Evolutionary conservation across 1,140 invertebrate genomes (phyloP), one percentile per base, ranked within the genome.

Genomic region (Hypothenemus hampei): DNA sequence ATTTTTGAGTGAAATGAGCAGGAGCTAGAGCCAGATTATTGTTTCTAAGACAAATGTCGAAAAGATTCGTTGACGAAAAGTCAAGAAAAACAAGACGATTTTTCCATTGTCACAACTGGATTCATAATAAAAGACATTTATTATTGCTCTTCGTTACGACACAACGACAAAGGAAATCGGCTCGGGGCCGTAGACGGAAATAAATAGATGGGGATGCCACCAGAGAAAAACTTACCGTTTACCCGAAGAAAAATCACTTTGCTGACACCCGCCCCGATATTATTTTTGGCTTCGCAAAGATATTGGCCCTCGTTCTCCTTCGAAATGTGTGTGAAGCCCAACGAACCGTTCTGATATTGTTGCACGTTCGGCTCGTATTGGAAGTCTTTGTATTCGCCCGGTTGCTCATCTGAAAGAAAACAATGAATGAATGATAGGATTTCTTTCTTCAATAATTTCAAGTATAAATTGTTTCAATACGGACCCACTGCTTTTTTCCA

Each of bases 271-370:
- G 87, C 82, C 3, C 91, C 91, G 57, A 96, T 90, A 41, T 85
- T 87, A 68, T 97, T 97, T 61, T 89, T 84, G 0, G 91, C 90
- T 65, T 95, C 91, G 74, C 93, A 97, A 7, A 96, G 75, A 68
- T 95, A 97, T 67, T 89, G 86, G 1, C 92, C 91, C 69, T 91
- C 88, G 67, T 87, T 89, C 55, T 86, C 84, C 69, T 91, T 91
- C 58, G 81, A 83, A 29, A 91, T 83, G 63, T 87, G 80, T 52
- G 82, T 82, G 64, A 92, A 91, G 37, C 84, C 79, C 15, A 91
- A 76, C 1, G 88, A 88, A 2, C 89, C 89, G 67, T 91, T 91
- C 50, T 83, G 79, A 65, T 87, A 83, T 52, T 90, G 81, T 59
- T 84, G 80, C 1, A 89, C 79, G 59, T 81, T 83, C 20, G 82